Evolutionary conservation across 1,140 invertebrate genomes (phyloP).

Genomic region (Aphaenogaster floridana): DNA sequence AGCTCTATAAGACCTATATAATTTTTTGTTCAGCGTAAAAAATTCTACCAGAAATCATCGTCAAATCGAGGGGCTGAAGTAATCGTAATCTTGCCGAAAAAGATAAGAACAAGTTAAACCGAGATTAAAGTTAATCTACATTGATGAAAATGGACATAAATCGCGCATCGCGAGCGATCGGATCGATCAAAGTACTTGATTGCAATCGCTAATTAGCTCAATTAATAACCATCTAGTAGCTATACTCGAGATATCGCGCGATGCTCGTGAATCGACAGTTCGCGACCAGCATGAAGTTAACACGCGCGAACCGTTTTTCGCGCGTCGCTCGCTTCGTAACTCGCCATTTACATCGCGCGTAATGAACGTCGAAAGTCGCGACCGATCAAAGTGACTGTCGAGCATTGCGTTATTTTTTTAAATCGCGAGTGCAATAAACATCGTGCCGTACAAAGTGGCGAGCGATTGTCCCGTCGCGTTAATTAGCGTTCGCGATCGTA

Average conservation of each 20-base stretch:
- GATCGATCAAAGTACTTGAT: background rate
- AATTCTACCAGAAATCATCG: too few relatives aligned
- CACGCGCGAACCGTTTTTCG: too few relatives aligned
- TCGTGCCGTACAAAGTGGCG: background rate
- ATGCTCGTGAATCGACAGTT: too few relatives aligned
- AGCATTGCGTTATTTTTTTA: background rate
- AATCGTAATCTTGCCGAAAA: too few relatives aligned
- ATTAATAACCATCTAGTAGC: background rate
- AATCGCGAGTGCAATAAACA: background rate
- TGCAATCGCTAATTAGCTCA: background rate
- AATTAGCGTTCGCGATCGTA: slow-evolving; percentile 16
- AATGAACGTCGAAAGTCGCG: background rate
- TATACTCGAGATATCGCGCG: background rate
- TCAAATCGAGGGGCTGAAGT: too few relatives aligned
- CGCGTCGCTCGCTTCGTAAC: background rate
- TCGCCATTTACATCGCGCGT: background rate
- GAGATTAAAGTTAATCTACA: too few relatives aligned
- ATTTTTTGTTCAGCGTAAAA: too few relatives aligned
- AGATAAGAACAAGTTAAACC: too few relatives aligned
- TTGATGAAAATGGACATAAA: background rate
- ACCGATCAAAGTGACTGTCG: background rate
- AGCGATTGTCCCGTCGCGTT: background rate
- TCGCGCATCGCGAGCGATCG: background rate
- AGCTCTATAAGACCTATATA: too few relatives aligned
- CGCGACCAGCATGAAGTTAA: background rate